Percentiles rank a stretch among this genome's conserved stretches.
These are phyloP conservation scores for Sebastes reedi DNA, from an alignment of 2,797 vertebrate species.

Conservation along the genomic window DNA sequence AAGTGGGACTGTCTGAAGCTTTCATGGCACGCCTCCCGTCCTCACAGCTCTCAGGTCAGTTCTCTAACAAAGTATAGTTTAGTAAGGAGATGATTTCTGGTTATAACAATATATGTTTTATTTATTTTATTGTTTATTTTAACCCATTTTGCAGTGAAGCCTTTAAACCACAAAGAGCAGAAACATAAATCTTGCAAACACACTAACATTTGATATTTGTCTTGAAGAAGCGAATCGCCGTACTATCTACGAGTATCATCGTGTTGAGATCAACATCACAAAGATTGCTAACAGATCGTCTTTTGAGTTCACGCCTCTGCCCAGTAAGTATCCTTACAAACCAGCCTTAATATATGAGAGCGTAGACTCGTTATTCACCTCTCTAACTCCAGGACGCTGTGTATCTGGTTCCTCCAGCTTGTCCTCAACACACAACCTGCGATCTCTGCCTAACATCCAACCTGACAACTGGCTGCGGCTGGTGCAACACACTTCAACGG, in stretches of 20 bases:
- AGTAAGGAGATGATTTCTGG: background rate
- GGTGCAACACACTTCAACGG: constrained; percentile 96
- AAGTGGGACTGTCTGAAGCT: constrained; percentile 94
- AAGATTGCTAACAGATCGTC: constrained; percentile 85
- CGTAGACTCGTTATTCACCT: background rate
- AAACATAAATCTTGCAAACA: background rate
- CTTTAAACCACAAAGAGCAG: background rate
- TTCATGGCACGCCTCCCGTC: constrained; percentile 87
- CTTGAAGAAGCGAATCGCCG: constrained; percentile 82
- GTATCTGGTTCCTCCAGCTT: constrained; percentile 80
- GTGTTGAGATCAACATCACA: constrained; percentile 89
- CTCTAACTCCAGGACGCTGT: background rate
- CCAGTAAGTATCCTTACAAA: constrained; percentile 84
- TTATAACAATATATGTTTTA: background rate
- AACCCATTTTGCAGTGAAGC: background rate
- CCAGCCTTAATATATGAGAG: background rate
- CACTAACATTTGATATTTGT: background rate
- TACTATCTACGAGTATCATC: constrained; percentile 95
- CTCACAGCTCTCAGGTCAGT: constrained; percentile 84
- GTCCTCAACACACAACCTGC: constrained; percentile 90
- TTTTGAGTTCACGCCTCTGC: constrained; percentile 91
- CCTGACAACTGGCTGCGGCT: constrained; percentile 89
- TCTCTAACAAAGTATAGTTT: background rate
- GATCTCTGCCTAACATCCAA: constrained; percentile 86
- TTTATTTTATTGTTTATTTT: background rate